Evolutionary conservation across 2,888 invertebrate genomes (phyloP), one percentile per base, ranked within the genome.

Genomic region (Keiferia lycopersicella): DNA sequence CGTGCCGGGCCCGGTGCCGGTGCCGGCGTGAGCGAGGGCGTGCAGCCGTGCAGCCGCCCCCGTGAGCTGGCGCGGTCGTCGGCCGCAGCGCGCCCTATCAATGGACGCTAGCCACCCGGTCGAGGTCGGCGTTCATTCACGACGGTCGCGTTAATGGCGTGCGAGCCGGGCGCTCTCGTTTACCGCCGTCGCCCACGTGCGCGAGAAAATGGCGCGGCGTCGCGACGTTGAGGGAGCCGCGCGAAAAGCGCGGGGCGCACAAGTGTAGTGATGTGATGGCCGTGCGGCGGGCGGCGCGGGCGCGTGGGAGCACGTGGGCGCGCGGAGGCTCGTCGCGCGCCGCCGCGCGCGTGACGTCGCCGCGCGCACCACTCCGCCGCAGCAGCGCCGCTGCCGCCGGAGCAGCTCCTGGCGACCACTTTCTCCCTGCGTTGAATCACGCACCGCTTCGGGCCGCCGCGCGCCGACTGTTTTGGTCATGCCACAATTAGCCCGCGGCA

Each of bases 201-300:
- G 91, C 91, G 87, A 77, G 89, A 84, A 90, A 90, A 89, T 90
- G 90, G 91, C 91, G 91, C 90, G 89, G 84, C 86, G 87, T 87
- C 87, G 88, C 85, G 86, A 82, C 86, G 86, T 72, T 79, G 74
- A 86, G 85, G 86, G 80, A 90, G 84, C 86, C 88, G 90, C 89
- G 88, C 86, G 89, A 89, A 91, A 90, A 90, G 86, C 84, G 86
- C 84, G 86, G 86, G 82, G 76, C 81, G 83, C 86, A 79, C 85
- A 80, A 85, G 81, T 81, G 88, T 84, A 84, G 85, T 87, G 82
- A 77, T 76, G 84, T 87, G 88, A 80, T 80, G 82, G 78, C 75
- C 70, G 73, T 71, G 76, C 75, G 72, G 77, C 72, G 77, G 71
- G 80, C 78, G 80, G 78, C 77, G 75, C 71, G 79, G 71, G 77